These are phyloP conservation scores for Pelobates fuscus DNA, from an alignment of 2,113 vertebrate species.

Conservation along the genomic window DNA sequence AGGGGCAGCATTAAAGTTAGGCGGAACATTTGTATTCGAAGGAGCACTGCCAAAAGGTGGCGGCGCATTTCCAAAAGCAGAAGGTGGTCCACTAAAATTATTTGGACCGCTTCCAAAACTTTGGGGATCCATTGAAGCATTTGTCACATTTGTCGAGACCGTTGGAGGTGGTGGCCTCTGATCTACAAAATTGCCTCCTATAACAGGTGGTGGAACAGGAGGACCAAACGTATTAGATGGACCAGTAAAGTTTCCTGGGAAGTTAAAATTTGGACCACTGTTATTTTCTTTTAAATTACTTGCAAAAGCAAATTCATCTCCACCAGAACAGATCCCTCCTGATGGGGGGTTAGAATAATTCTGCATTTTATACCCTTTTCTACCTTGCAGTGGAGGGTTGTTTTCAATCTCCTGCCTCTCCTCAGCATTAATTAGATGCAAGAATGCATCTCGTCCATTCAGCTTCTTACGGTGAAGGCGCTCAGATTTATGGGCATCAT, in stretches of 20 bases:
- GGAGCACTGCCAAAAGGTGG: constrained; percentile 85
- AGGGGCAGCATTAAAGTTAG: constrained; percentile 79
- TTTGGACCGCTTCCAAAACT: constrained; percentile 80
- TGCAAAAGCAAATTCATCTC: constrained; percentile 88
- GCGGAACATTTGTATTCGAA: constrained; percentile 71
- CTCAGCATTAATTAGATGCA: constrained; percentile 87
- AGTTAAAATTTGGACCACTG: constrained; percentile 84
- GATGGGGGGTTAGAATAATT: constrained; percentile 69
- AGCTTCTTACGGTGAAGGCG: constrained; percentile 94
- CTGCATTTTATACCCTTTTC: constrained; percentile 82
- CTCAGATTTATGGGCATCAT: constrained; percentile 92
- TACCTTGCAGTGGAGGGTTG: constrained; percentile 88
- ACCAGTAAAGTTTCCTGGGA: constrained; percentile 78
- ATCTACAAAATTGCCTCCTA: constrained; percentile 84
- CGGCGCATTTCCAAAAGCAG: constrained; percentile 78
- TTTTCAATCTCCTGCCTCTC: constrained; percentile 96
- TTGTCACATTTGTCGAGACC: constrained; percentile 79
- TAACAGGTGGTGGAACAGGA: constrained; percentile 84
- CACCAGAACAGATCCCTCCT: constrained; percentile 61
- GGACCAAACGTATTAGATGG: constrained; percentile 84
- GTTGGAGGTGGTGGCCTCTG: constrained; percentile 80
- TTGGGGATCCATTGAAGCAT: constrained; percentile 81
- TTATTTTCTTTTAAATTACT: constrained; percentile 81
- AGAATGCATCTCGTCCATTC: constrained; percentile 93
- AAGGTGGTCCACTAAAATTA: constrained; percentile 69